A percentile compares a stretch with the other conserved stretches of the same genome.
These are phyloP conservation scores for Lates calcarifer DNA, from an alignment of 2,113 vertebrate genomes.

Conservation along the genomic window DNA sequence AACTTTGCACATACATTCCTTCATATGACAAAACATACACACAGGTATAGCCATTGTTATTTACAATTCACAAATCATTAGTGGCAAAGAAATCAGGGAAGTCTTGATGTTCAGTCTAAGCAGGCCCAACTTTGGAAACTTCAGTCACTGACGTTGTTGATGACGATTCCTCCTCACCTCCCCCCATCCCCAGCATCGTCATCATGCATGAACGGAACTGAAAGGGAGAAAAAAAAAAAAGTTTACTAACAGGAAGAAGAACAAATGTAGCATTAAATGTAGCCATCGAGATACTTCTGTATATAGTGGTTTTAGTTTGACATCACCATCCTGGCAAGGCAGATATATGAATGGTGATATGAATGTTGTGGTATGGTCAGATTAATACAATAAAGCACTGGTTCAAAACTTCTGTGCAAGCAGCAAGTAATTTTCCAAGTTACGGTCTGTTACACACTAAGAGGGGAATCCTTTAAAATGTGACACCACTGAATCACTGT, in stretches of 20 bases:
- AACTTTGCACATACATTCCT: not conserved
- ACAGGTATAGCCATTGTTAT: conserved; percentile 17
- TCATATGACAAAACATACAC: conserved; percentile 33
- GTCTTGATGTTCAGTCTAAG: conserved; percentile 23
- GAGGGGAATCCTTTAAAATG: too few relatives aligned
- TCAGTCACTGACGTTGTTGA: conserved; percentile 79
- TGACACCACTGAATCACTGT: not conserved
- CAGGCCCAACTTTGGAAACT: conserved; percentile 80
- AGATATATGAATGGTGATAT: too few relatives aligned
- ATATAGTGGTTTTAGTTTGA: too few relatives aligned
- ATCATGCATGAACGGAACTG: conserved; percentile 79
- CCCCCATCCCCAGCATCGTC: conserved; percentile 78
- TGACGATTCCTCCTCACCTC: conserved; percentile 79
- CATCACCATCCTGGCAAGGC: too few relatives aligned
- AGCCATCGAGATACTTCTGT: too few relatives aligned
- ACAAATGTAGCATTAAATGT: too few relatives aligned
- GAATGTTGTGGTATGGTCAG: too few relatives aligned
- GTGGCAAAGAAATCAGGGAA: not conserved
- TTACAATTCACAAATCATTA: conserved; percentile 31
- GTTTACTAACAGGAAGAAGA: not conserved
- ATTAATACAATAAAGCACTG: too few relatives aligned
- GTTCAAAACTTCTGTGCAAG: too few relatives aligned
- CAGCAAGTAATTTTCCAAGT: too few relatives aligned
- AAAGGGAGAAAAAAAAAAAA: conserved; percentile 2
- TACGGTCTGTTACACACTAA: too few relatives aligned